Percentiles rank a stretch among this genome's conserved stretches.
phyloP scores from a whole-genome alignment of 2,797 vertebrate species.

The Tenualosa ilisha region DNA sequence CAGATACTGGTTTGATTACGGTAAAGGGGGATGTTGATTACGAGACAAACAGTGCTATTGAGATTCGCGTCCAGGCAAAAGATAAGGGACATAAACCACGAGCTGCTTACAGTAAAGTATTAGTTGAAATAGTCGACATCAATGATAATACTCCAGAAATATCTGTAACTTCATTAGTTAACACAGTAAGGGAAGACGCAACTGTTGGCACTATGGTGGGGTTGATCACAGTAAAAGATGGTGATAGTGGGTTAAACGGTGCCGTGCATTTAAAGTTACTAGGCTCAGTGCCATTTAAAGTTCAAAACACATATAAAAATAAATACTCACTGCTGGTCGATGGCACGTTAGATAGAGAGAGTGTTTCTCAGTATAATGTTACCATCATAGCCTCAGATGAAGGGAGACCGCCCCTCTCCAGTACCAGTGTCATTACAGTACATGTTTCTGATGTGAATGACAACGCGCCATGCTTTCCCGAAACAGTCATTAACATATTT shows the following conservation, averaged over 20 bases:
- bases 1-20: constrained; percentile 71
- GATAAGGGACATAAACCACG: constrained; percentile 74
- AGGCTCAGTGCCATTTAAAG: constrained; percentile 42
- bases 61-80: constrained; percentile 81
- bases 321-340: constrained; percentile 69
- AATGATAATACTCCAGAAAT: constrained; percentile 61
- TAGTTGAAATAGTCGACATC: constrained; percentile 52
- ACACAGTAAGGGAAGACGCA: constrained; percentile 53
- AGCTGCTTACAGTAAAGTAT: constrained; percentile 55
- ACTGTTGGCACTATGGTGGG: constrained; percentile 54
- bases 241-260: constrained; percentile 63
- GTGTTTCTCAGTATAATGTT: constrained; percentile 74
- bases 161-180: constrained; percentile 47
- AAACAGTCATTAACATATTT: constrained; percentile 74
- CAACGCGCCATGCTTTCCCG: constrained; percentile 76
- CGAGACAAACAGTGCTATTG: constrained; percentile 76
- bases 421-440: constrained; percentile 72
- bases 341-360: constrained; percentile 77
- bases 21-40: constrained; percentile 78
- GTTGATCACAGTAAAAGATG: constrained; percentile 58
- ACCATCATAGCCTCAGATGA: constrained; percentile 77
- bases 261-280: constrained; percentile 24
- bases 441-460: constrained; percentile 80
- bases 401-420: constrained; percentile 77
- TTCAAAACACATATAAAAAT: constrained; percentile 52